These are phyloP conservation scores for Didymodactylos carnosus DNA, from an alignment of 2,888 invertebrate species.

Conservation along the genomic window DNA sequence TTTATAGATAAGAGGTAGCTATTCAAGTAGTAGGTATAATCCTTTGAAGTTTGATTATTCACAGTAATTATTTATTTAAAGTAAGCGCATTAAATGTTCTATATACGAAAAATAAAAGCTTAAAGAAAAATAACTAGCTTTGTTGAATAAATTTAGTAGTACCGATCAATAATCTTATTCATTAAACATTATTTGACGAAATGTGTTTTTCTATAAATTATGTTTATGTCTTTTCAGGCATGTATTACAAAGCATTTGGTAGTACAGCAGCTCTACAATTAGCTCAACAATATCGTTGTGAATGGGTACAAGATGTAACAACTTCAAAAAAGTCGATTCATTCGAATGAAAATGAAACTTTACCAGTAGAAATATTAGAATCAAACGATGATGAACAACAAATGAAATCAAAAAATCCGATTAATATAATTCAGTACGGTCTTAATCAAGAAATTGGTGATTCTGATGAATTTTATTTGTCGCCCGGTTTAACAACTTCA, in stretches of 20 bases:
- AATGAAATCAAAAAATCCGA: neutral
- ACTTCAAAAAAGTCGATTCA: neutral
- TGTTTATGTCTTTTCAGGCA: neutral
- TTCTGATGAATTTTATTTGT: neutral
- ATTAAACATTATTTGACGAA: too few species aligned
- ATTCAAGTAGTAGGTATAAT: too few species aligned
- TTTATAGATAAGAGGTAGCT: too few species aligned
- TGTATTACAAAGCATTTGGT: neutral
- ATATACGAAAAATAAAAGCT: neutral
- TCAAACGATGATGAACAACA: neutral
- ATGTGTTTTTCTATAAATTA: neutral
- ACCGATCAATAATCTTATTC: too few species aligned
- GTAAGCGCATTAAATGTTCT: too few species aligned
- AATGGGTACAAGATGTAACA: neutral
- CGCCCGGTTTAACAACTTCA: neutral
- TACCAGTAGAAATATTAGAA: neutral
- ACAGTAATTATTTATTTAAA: too few species aligned
- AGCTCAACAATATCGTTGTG: neutral
- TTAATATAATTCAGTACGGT: neutral
- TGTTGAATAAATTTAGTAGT: neutral
- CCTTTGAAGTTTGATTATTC: too few species aligned
- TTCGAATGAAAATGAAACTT: neutral
- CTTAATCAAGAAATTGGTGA: neutral
- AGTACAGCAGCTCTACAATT: neutral
- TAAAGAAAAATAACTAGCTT: neutral